Evolutionary conservation across 2,888 invertebrate species (phyloP), one percentile per base, ranked within the genome.

Genomic region (Dicyrtoma fusca): DNA sequence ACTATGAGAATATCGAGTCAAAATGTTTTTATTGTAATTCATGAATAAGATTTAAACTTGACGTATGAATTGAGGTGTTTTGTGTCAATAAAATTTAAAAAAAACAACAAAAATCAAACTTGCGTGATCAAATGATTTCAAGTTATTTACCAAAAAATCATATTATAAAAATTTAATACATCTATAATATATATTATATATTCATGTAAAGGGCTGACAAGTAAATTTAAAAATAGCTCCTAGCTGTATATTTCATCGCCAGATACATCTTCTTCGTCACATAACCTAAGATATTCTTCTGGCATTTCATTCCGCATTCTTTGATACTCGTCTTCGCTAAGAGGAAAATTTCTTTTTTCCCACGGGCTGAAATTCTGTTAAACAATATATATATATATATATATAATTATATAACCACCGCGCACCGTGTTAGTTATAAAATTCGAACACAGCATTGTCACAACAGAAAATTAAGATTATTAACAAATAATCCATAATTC

Each of bases 1-100:
- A 42, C 55, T 71, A 51, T 62, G 55, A 63, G 55, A 71, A 71
- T 51, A 71, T 63, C 71, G 55, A 71, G 71, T 71, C 71, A 71
- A 61, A 62, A 61, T 63, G 62, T 71, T 63, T 71, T 62, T 71
- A 63, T 71, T 68, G 57, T 68, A 68, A 68, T 45, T 23, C 68
- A 68, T 68, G 55, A 55, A 68, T 68, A 42, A 68, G 17, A 61
- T 19, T 57, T 57, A 59, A 61, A 68, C 45, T 68, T 68, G 45
- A 59, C 68, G 55, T 68, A 68, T 57, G 57, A 57, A 68, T 68
- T 68, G 68, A 68, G 68, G 57, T 55, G 68, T 68, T 55, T 34
- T 68, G 66, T 66, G 68, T 68, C 68, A 68, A 68, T 68, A 68
- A 66, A 66, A 53, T 53, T 66, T 66, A 53, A 61, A 61, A 61